Evolutionary conservation across 2,113 vertebrate genomes (phyloP).

Genomic region (Daphoenositta chrysoptera): DNA sequence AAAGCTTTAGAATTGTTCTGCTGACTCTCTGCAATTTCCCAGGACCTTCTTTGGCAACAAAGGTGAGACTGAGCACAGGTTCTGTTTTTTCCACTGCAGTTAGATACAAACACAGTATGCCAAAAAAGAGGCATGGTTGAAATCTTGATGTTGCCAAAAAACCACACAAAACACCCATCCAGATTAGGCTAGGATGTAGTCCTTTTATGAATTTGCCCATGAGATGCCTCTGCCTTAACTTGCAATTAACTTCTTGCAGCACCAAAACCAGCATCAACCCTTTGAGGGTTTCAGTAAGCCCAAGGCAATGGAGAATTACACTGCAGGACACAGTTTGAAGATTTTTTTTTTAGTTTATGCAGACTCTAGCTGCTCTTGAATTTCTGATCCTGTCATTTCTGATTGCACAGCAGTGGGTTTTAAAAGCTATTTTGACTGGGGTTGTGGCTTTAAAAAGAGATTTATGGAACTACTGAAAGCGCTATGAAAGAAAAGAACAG

Average conservation of each 20-base stretch:
- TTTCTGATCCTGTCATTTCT: neutral
- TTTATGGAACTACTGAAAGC: neutral
- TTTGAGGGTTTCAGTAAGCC: neutral
- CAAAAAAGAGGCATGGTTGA: neutral
- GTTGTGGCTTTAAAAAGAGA: neutral
- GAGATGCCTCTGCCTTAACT: neutral
- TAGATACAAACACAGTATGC: accelerated
- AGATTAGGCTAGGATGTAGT: neutral
- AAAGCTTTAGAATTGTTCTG: neutral
- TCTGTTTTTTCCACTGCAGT: neutral
- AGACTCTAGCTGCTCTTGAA: neutral
- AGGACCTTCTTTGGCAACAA: neutral
- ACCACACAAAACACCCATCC: neutral
- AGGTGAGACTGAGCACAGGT: neutral
- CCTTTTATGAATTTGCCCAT: neutral
- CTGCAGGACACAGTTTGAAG: neutral
- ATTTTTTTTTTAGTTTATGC: neutral
- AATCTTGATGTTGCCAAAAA: neutral
- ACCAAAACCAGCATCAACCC: neutral
- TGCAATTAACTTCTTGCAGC: neutral
- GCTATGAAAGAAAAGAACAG: neutral
- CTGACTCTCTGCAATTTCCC: neutral
- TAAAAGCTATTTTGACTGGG: neutral
- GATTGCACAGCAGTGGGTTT: neutral
- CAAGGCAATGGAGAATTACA: neutral